Base-by-base conservation (phyloP, 64 coral and sea anemone species). In the Orbicella faveolata region DNA sequence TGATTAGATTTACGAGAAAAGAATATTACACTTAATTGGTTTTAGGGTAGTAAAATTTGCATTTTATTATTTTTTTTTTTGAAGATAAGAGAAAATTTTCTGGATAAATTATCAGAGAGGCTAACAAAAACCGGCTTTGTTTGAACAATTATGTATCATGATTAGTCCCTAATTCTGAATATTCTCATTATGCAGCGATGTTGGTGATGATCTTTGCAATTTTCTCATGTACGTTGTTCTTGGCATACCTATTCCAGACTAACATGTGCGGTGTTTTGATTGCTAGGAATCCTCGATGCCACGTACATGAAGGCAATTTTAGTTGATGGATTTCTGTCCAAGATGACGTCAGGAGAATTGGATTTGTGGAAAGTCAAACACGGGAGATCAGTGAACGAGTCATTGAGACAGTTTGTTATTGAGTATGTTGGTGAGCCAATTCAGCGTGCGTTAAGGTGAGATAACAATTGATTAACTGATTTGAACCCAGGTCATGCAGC, bases 381-480 rank as follows among this genome's bases (percentile, higher is more conserved):
- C 1, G 62, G 80, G 18, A 67, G 67, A 51, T 35, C 80, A 48
- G 61, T 68, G 61, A 83, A 83, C 36, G 63, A 67, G 61, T 83
- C 80, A 14, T 15, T 83, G 6, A 68, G 63, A 62, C 61, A 83
- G 18, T 83, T 63, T 63, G 61, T 83, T 13, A 36, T 67, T 23
- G 61, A 83, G 6, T 83, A 83, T 51, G 80, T 83, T 4, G 80
- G 80, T 6, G 61, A 83, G 63, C 34, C 80, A 3, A 83, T 83
- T 44, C 80, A 83, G 36, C 80, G 63, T 21, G 61, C 35, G 3
- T 68, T 83, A 13, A 83, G 61, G 80, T 83, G 63, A 83, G 57
- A 35, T 3, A 26, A 21, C 51, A 78, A 12, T 12, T 52, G 11
- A 23, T 21, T 21, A 67, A 21, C 0, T 67, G 18, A 20, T 67